phyloP scores from a whole-genome alignment of 2,888 invertebrate species.

The Meliscaeva auricollis region DNA sequence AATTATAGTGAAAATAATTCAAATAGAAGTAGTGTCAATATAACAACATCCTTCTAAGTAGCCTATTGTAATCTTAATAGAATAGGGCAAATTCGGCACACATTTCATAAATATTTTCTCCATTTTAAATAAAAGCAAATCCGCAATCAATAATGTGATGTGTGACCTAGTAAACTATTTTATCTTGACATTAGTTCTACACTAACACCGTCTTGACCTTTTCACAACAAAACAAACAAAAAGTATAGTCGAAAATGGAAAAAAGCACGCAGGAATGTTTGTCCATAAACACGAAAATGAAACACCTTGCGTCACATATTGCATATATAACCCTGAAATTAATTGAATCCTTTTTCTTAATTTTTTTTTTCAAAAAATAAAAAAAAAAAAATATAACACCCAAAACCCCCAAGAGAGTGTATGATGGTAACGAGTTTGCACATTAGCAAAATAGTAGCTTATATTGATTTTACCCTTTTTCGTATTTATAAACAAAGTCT shows the following conservation, averaged over 20 bases:
- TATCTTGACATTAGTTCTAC: slow-evolving; percentile 47
- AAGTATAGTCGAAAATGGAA: not conserved
- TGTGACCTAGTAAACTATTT: slow-evolving; percentile 39
- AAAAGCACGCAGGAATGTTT: slow-evolving; percentile 41
- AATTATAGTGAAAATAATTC: too few relatives aligned
- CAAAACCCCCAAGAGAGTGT: not conserved
- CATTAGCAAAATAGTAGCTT: slow-evolving; percentile 24
- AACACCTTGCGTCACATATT: slow-evolving; percentile 38
- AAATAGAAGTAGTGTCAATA: too few relatives aligned
- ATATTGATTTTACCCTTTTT: slow-evolving; percentile 36
- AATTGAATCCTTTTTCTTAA: slow-evolving; percentile 31
- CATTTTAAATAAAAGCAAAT: not conserved
- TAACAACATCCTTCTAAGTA: not conserved
- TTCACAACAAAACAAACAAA: not conserved
- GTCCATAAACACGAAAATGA: slow-evolving; percentile 51
- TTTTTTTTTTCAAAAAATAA: not conserved
- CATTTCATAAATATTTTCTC: not conserved
- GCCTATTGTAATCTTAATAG: not conserved
- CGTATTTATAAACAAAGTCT: not conserved
- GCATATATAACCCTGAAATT: slow-evolving; percentile 58
- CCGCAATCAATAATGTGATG: slow-evolving; percentile 10
- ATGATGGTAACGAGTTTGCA: slow-evolving; percentile 45
- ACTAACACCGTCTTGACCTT: slow-evolving; percentile 47
- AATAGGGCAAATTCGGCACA: not conserved
- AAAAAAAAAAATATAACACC: not conserved